A percentile compares a stretch with the other conserved stretches of the same genome.
These are phyloP conservation scores for Conomelus anceps DNA, from an alignment of 2,888 invertebrate genomes.

Conservation along the genomic window DNA sequence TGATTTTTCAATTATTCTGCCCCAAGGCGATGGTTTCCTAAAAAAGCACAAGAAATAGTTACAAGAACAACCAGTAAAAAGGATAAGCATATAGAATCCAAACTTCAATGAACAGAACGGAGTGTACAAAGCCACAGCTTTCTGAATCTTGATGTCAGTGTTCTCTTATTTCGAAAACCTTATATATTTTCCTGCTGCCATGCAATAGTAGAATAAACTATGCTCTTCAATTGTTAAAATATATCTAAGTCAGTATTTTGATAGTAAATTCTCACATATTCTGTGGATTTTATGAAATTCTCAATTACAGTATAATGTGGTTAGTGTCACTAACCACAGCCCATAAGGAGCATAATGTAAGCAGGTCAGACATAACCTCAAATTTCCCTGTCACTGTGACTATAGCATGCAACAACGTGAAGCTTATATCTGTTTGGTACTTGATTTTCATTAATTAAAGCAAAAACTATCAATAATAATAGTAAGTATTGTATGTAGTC, in stretches of 20 bases:
- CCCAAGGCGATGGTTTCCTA: neutral
- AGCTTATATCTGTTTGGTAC: neutral
- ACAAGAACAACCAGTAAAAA: neutral
- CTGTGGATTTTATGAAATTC: neutral
- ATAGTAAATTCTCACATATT: neutral
- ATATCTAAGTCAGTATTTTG: neutral
- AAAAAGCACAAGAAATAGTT: neutral
- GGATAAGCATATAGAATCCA: neutral
- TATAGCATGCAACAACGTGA: neutral
- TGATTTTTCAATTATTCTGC: neutral
- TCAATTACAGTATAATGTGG: neutral
- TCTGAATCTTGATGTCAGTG: neutral
- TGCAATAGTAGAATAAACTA: neutral
- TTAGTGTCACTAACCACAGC: neutral
- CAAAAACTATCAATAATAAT: neutral
- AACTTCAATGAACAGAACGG: neutral
- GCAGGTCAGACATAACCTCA: neutral
- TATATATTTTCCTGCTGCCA: neutral
- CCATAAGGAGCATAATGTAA: neutral
- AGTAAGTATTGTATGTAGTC: neutral
- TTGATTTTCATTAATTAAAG: neutral
- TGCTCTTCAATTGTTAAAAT: neutral
- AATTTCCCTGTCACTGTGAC: neutral
- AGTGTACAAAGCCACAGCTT: neutral
- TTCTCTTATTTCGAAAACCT: neutral